These are phyloP conservation scores for Diarsia rubi DNA, from an alignment of 2,888 invertebrate genomes.

Conservation along the genomic window DNA sequence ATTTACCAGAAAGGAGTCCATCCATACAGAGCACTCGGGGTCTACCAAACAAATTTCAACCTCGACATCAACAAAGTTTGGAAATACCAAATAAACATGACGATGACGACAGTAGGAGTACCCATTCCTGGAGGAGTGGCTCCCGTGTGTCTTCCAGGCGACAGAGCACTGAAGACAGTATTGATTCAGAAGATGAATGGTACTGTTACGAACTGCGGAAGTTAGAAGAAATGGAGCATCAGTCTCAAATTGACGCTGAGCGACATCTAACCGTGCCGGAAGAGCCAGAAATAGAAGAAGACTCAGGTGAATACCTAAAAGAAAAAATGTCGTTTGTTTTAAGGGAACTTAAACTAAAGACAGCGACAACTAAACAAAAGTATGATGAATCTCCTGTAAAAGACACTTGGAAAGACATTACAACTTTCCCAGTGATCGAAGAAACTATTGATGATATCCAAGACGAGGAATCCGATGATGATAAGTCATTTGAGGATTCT, in stretches of 20 bases:
- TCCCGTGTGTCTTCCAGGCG: conserved; percentile 96
- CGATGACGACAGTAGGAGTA: conserved; percentile 96
- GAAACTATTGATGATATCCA: conserved; percentile 82
- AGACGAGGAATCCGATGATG: conserved; percentile 79
- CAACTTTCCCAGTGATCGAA: conserved; percentile 87
- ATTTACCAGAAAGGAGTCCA: conserved; percentile 92
- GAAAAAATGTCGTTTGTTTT: conserved; percentile 95
- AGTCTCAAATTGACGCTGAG: conserved; percentile 92
- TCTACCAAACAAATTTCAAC: conserved; percentile 91
- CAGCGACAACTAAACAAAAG: conserved; percentile 87
- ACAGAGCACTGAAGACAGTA: conserved; percentile 97
- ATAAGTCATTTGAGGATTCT: conserved; percentile 91
- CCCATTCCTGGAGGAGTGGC: conserved; percentile 96
- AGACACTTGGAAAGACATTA: conserved; percentile 87
- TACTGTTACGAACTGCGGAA: conserved; percentile 97
- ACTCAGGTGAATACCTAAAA: conserved; percentile 93
- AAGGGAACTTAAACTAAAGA: conserved; percentile 94
- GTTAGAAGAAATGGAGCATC: conserved; percentile 96
- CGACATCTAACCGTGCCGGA: conserved; percentile 92
- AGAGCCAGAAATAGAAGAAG: conserved; percentile 90
- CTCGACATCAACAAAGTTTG: conserved; percentile 94
- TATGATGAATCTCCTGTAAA: conserved; percentile 82
- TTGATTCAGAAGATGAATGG: conserved; percentile 98
- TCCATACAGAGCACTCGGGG: conserved; percentile 92
- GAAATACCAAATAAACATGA: conserved; percentile 95